phyloP scores from a whole-genome alignment of 1,140 invertebrate species.

The Drosophila ohnishii region DNA sequence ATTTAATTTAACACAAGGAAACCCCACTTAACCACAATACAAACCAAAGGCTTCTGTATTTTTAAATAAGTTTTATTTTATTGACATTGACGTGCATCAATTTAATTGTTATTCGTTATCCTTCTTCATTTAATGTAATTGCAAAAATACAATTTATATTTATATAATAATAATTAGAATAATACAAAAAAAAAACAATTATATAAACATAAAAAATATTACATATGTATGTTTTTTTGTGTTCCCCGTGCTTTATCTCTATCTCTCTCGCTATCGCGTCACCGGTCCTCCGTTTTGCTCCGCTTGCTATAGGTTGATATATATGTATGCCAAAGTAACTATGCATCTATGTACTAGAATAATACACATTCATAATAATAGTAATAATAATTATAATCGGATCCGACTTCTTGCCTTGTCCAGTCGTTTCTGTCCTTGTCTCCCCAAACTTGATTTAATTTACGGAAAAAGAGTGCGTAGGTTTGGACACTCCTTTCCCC shows the following conservation, averaged over 20 bases:
- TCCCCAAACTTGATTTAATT: slow-evolving; percentile 4
- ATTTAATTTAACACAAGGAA: neutral
- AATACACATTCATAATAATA: slow-evolving; percentile 54
- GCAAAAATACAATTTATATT: slow-evolving; percentile 78
- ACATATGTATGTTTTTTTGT: slow-evolving; percentile 56
- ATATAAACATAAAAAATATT: slow-evolving; percentile 77
- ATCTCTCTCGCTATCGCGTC: slow-evolving; percentile 24
- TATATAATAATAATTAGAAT: slow-evolving; percentile 64
- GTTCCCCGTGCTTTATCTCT: slow-evolving; percentile 34
- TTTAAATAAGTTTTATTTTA: slow-evolving; percentile 72
- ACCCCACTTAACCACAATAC: neutral
- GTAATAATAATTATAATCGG: slow-evolving; percentile 39
- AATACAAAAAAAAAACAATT: slow-evolving; percentile 70
- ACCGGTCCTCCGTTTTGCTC: neutral
- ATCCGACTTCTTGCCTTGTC: neutral
- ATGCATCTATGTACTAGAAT: slow-evolving; percentile 48
- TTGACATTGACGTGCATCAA: slow-evolving; percentile 76
- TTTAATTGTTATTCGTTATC: slow-evolving; percentile 72
- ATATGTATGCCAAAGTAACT: slow-evolving; percentile 42
- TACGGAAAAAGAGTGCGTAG: neutral
- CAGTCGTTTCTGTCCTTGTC: neutral
- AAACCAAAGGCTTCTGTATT: slow-evolving; percentile 30
- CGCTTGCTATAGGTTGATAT: slow-evolving; percentile 22
- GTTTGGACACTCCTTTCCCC: neutral
- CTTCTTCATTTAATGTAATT: slow-evolving; percentile 53